phyloP scores from a whole-genome alignment of 2,797 vertebrate species.

The Epinephelus malabaricus region DNA sequence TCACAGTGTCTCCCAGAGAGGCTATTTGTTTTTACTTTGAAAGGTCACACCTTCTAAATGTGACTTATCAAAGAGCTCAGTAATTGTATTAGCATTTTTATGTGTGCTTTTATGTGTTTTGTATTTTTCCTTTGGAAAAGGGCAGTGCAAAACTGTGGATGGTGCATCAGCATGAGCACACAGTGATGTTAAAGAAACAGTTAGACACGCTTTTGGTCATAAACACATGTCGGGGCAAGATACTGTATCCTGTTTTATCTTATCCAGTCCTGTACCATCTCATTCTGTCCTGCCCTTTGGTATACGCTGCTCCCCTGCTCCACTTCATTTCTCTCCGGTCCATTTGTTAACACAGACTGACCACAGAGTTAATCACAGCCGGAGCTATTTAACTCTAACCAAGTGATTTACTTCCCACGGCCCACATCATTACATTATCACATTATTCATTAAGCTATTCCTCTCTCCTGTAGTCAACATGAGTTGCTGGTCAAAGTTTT shows the following conservation, averaged over 20 bases:
- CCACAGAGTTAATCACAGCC: constrained; percentile 39
- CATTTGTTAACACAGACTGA: constrained; percentile 33
- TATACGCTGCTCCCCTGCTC: background rate
- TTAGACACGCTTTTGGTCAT: background rate
- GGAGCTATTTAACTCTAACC: constrained; percentile 32
- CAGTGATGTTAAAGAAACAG: background rate
- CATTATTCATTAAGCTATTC: constrained; percentile 39
- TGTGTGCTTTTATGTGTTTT: background rate
- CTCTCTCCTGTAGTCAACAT: constrained; percentile 17
- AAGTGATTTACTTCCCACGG: constrained; percentile 32
- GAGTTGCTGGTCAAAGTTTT: constrained; percentile 32
- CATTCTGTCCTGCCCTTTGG: constrained; percentile 1
- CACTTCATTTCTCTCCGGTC: constrained; percentile 14
- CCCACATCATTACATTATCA: constrained; percentile 42
- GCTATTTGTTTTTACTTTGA: background rate
- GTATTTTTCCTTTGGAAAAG: background rate
- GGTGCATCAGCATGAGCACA: background rate
- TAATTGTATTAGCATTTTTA: background rate
- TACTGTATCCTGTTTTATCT: background rate
- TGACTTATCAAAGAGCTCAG: background rate
- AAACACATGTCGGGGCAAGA: background rate
- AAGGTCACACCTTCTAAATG: background rate
- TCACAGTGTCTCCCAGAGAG: constrained; percentile 4
- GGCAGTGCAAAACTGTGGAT: background rate
- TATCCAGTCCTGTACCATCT: background rate